Percentiles rank a stretch among this genome's conserved stretches.
Evolutionary conservation across 2,113 vertebrate genomes (phyloP).

Genomic region (Eudyptes chrysolophus): DNA sequence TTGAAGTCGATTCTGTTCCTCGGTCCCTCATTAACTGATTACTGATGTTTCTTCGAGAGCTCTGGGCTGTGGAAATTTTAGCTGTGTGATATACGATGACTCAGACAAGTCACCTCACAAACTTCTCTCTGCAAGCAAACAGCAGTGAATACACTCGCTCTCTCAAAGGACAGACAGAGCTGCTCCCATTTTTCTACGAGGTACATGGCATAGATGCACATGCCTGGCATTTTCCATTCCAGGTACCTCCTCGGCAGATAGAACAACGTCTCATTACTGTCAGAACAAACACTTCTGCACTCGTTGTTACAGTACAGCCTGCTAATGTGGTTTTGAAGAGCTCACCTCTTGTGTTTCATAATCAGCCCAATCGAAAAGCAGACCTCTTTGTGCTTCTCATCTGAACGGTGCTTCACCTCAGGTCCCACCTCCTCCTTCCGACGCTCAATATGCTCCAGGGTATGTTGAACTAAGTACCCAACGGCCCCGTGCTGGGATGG

Average conservation of each 20-base stretch:
- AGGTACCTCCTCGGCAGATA: background rate
- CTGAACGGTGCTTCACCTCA: conserved; percentile 86
- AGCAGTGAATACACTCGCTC: background rate
- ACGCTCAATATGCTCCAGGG: conserved; percentile 94
- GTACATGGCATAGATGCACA: accelerated
- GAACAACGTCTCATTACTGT: background rate
- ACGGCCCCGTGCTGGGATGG: conserved; percentile 94
- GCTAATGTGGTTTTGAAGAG: background rate
- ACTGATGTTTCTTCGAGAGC: background rate
- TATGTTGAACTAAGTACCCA: conserved; percentile 95
- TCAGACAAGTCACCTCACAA: background rate
- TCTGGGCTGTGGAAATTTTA: background rate
- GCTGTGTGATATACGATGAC: background rate
- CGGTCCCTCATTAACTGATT: background rate
- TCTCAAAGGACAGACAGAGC: background rate
- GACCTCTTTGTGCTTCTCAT: conserved; percentile 88
- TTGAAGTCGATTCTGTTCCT: background rate
- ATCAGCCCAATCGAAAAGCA: conserved; percentile 91
- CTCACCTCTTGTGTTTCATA: conserved; percentile 97
- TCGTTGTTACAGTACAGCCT: background rate
- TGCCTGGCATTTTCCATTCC: background rate
- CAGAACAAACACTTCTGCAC: background rate
- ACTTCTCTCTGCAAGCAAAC: background rate
- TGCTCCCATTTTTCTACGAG: background rate
- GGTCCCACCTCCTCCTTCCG: conserved; percentile 88